Conservation (phyloP, 2,113 vertebrate species). For the Psittacara wagleri region DNA sequence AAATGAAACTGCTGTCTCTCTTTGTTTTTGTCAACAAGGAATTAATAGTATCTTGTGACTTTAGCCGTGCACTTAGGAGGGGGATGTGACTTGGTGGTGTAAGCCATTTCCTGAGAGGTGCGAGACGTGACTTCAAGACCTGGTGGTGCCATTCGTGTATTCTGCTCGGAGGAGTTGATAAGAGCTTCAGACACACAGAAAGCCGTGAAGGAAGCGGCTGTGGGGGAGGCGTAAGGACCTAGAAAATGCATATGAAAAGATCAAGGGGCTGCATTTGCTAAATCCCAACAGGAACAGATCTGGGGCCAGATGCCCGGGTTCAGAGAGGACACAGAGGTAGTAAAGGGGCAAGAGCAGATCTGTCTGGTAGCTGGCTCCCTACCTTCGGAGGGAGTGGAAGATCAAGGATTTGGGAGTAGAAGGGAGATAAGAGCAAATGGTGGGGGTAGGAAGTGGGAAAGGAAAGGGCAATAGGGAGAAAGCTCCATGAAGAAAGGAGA, state of each 20-base stretch:
- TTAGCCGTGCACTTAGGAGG: constrained; percentile 29
- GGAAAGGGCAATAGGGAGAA: neutral
- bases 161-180: constrained; percentile 40
- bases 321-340: neutral
- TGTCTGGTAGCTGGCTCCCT: constrained; percentile 26
- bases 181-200: constrained; percentile 48
- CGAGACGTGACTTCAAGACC: constrained; percentile 51
- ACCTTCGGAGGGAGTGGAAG: neutral
- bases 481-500: neutral
- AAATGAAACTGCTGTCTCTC: neutral
- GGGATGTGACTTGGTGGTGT: constrained; percentile 33
- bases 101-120: constrained; percentile 58
- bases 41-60: constrained; percentile 17
- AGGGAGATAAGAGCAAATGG: neutral
- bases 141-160: constrained; percentile 50
- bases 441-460: neutral
- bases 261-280: constrained; percentile 56
- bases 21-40: neutral
- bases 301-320: neutral
- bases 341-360: neutral
- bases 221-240: constrained; percentile 4
- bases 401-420: neutral
- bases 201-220: neutral
- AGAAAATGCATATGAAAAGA: constrained; percentile 58
- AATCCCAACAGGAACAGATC: constrained; percentile 11